Evolutionary conservation across 2,797 vertebrate species (phyloP).

Genomic region (Microtus agrestis): DNA sequence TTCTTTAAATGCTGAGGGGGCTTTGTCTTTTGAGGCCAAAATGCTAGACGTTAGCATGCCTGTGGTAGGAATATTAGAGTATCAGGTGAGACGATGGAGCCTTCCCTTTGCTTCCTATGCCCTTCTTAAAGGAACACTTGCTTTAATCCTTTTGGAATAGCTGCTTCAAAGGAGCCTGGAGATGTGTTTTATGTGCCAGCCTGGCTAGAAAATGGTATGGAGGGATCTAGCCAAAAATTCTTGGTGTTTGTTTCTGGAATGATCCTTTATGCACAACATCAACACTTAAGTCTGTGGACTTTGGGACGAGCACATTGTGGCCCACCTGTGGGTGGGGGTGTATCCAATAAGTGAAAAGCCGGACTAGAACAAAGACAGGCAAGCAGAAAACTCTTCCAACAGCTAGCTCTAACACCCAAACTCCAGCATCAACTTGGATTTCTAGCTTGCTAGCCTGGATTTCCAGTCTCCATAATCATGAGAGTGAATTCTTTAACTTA

Average conservation of each 20-base stretch:
- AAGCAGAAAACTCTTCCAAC: not conserved
- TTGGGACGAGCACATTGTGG: not conserved
- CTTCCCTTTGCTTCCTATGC: not conserved
- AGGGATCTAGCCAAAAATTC: not conserved
- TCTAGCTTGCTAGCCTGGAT: not conserved
- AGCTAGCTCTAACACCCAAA: not conserved
- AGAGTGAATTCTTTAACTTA: not conserved
- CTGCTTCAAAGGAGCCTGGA: not conserved
- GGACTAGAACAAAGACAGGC: not conserved
- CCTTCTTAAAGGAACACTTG: not conserved
- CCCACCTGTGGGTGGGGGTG: not conserved
- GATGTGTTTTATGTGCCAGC: not conserved
- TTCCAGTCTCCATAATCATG: not conserved
- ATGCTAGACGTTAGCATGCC: not conserved
- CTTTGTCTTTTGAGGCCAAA: conserved; percentile 35
- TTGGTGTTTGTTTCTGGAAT: not conserved
- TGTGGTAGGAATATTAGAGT: not conserved
- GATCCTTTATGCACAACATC: not conserved
- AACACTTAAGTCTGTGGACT: not conserved
- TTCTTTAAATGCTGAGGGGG: conserved; percentile 32
- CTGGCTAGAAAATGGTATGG: not conserved
- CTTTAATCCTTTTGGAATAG: not conserved
- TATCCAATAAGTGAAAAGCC: not conserved
- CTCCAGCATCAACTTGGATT: not conserved
- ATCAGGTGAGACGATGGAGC: not conserved